Conservation (phyloP, 2,888 invertebrate species). For the Rotaria magnacalcarata region DNA sequence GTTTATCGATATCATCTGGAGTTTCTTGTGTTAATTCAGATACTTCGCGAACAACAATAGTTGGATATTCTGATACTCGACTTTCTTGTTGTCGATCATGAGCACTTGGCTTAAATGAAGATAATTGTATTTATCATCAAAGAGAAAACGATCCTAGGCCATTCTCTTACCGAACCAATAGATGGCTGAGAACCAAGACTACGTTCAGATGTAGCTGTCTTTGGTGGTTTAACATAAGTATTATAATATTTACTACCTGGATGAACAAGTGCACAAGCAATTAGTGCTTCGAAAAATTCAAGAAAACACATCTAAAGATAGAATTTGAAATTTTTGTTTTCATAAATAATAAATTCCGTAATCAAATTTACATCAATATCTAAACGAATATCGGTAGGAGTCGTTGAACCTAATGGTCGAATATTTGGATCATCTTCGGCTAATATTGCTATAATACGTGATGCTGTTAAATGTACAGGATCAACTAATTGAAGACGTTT, state of each 20-base stretch:
- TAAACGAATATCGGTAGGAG: not conserved
- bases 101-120: not conserved
- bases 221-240: not conserved
- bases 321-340: not conserved
- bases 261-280: slow-evolving; percentile 57
- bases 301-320: slow-evolving; percentile 56
- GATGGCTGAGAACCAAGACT: slow-evolving; percentile 13
- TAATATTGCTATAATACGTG: slow-evolving; percentile 54
- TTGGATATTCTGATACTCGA: not conserved
- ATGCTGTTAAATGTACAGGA: slow-evolving; percentile 53
- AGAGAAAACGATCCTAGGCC: too few relatives aligned
- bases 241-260: slow-evolving; percentile 8
- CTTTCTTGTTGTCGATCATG: not conserved
- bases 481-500: slow-evolving; percentile 57
- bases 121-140: too few relatives aligned
- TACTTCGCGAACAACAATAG: not conserved
- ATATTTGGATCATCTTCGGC: slow-evolving; percentile 56
- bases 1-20: not conserved
- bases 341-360: not conserved
- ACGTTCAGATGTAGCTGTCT: not conserved
- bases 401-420: not conserved
- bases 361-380: not conserved
- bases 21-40: not conserved
- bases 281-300: slow-evolving; percentile 59
- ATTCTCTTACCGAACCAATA: not conserved